Conservation (phyloP, 1,140 invertebrate genomes). For the Myzus persicae region DNA sequence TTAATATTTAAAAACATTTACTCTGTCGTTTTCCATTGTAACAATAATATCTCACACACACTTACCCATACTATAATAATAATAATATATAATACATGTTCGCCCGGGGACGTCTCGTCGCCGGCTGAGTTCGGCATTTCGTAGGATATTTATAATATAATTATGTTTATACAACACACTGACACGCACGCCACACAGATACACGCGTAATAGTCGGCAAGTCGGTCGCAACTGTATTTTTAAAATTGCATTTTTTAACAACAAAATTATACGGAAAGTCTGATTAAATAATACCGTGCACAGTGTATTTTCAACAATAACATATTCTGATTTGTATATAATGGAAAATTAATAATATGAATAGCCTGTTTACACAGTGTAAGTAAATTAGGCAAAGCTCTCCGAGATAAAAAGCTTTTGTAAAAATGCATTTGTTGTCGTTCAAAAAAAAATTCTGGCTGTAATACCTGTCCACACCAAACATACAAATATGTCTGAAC, state of each 20-base stretch:
- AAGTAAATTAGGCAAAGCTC: too few relatives aligned
- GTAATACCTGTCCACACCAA: background rate
- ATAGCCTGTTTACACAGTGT: too few relatives aligned
- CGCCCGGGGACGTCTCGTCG: background rate
- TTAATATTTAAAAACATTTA: slow-evolving; percentile 38
- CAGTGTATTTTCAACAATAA: too few relatives aligned
- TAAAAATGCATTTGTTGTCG: too few relatives aligned
- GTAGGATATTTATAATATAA: background rate
- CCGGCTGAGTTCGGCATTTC: background rate
- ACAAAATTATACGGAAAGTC: background rate
- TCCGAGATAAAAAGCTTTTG: too few relatives aligned
- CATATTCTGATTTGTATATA: too few relatives aligned
- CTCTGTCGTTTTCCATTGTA: background rate
- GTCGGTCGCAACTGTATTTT: background rate
- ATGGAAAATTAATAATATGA: too few relatives aligned
- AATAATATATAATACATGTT: background rate
- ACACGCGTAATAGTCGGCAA: too few relatives aligned
- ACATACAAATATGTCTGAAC: background rate
- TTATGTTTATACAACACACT: background rate
- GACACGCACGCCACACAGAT: background rate
- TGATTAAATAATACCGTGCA: background rate
- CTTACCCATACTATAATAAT: too few relatives aligned
- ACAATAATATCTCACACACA: background rate
- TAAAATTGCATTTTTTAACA: background rate
- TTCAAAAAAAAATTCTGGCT: background rate